These are phyloP conservation scores for Acleris literana DNA, from an alignment of 2,888 invertebrate genomes.

Conservation along the genomic window DNA sequence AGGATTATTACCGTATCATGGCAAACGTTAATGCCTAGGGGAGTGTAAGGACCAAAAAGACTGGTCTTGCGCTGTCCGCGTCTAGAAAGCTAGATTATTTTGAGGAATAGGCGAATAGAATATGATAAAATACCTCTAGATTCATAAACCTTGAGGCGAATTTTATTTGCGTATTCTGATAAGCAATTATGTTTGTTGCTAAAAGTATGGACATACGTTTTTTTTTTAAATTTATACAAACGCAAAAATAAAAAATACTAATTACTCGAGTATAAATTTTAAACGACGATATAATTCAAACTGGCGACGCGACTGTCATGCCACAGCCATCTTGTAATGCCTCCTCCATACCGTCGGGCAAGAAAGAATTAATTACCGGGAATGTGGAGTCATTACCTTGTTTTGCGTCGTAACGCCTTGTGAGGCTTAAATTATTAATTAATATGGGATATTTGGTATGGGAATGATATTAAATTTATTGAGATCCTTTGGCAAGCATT, in stretches of 20 bases:
- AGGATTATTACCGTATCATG: too few relatives aligned
- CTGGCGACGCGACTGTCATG: slow-evolving; percentile 38
- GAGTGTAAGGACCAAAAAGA: too few relatives aligned
- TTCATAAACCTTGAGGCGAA: too few relatives aligned
- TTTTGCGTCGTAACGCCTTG: slow-evolving; percentile 40
- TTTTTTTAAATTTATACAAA: neutral
- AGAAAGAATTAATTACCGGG: slow-evolving; percentile 57
- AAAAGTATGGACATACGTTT: too few relatives aligned
- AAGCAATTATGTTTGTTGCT: too few relatives aligned
- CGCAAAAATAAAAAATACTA: neutral
- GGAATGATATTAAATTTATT: slow-evolving; percentile 3
- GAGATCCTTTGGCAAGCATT: slow-evolving; percentile 1
- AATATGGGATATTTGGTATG: slow-evolving; percentile 30
- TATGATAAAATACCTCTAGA: too few relatives aligned
- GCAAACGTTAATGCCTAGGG: too few relatives aligned
- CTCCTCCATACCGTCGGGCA: slow-evolving; percentile 19
- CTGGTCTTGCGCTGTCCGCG: too few relatives aligned
- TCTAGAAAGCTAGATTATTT: too few relatives aligned
- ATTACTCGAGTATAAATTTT: slow-evolving; percentile 9
- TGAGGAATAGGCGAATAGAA: too few relatives aligned
- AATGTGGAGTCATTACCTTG: slow-evolving; percentile 57
- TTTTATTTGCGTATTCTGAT: too few relatives aligned
- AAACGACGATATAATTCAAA: slow-evolving; percentile 24
- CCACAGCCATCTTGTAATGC: slow-evolving; percentile 27
- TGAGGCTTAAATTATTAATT: slow-evolving; percentile 32